phyloP scores from a whole-genome alignment of 2,888 invertebrate species.

The Ophioninae sp. region DNA sequence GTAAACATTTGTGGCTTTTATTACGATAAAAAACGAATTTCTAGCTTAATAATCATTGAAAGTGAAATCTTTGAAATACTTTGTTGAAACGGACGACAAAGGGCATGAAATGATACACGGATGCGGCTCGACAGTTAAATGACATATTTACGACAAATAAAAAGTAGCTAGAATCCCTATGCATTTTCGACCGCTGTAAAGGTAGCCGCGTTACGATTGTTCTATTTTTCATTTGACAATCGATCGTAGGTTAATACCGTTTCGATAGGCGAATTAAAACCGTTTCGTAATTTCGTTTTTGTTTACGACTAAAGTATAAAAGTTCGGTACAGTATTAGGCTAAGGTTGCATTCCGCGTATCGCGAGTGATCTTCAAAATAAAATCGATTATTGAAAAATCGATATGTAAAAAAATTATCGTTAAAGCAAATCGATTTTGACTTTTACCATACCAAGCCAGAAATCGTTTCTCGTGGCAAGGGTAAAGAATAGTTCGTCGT shows the following conservation, averaged over 20 bases:
- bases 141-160: not conserved
- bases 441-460: no score
- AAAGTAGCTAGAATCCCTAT: not conserved
- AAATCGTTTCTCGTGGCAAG: no score
- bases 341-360: no score
- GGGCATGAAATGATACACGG: slow-evolving; percentile 5
- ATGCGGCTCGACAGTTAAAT: not conserved
- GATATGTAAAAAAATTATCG: no score
- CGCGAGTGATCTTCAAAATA: no score
- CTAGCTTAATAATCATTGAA: not conserved
- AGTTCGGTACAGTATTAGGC: no score
- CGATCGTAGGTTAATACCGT: not conserved
- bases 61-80: not conserved
- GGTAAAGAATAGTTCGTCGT: no score
- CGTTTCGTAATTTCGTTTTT: not conserved
- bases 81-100: not conserved
- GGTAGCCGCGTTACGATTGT: not conserved
- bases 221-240: not conserved
- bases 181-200: not conserved
- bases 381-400: no score
- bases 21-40: not conserved
- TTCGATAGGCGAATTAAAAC: not conserved
- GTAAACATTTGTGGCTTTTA: not conserved
- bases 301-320: not conserved
- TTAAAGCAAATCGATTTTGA: no score